Base-by-base conservation (phyloP, 2,113 vertebrate genomes). In the Pheucticus melanocephalus region DNA sequence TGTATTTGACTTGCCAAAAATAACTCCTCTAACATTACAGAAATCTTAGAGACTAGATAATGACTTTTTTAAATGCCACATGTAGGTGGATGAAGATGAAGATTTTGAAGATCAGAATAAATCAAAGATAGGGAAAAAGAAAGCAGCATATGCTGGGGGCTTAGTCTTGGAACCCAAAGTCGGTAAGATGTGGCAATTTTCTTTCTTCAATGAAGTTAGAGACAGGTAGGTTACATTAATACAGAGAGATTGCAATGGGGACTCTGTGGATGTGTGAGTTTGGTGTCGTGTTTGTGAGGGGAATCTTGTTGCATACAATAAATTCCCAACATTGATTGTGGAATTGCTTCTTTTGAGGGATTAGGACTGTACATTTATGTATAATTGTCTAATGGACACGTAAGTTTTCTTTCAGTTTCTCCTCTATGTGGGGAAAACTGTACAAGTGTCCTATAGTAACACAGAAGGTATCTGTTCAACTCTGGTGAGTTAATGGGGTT, bases 91-190 rank as follows among this genome's bases (percentile, higher is more conserved):
- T 75, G 99, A 99, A 88, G 99, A 99, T 51, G 99, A 99, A 59
- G 98, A 99, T 48, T 92, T 97, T 73, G 98, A 99, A 94, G 94
- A 98, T 40, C 98, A 98, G 96, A 98, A 95, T 88, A 99, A 98
- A 97, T 95, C 98, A 54, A 98, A 98, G 86, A 98, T 98, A 97
- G 98, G 98, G 73, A 99, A 98, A 94, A 99, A 98, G 98, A 99
- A 99, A 97, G 99, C 99, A 54, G 99, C 99, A 6, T 99, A 99
- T 97, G 97, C 99, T 96, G 99, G 99, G 93, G 99, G 99, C 85
- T 98, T 99, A 97, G 99, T 99, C 86, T 97, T 99, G 98, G 99
- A 99, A 88, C 99, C 99, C 69, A 99, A 99, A 99, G 98, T 99
- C n/a, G 99, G 99, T 99, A 96, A 98, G 99, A 88, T 64, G 53